Evolutionary conservation across 2,888 invertebrate genomes (phyloP).

Genomic region (Acrobasis consociella): DNA sequence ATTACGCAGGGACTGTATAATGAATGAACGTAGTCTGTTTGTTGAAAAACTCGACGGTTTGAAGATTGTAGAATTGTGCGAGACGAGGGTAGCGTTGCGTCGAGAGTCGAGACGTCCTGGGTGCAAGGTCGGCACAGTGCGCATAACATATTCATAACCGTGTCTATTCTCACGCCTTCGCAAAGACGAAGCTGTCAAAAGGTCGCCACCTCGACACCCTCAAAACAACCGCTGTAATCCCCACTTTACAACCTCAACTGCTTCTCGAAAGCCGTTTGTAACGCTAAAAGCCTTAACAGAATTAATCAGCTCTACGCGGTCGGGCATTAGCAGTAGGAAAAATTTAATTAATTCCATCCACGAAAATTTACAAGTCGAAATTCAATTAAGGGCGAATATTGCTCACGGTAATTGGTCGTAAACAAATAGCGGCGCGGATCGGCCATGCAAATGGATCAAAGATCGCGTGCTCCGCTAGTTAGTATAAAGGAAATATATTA

Average conservation of each 20-base stretch:
- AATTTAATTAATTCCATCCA: slow-evolving; percentile 72
- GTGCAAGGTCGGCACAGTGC: neutral
- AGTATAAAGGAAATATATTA: slow-evolving; percentile 78
- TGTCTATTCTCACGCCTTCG: neutral
- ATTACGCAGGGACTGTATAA: slow-evolving; percentile 25
- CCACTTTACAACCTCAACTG: slow-evolving; percentile 24
- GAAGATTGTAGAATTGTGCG: neutral
- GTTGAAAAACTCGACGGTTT: slow-evolving; percentile 10
- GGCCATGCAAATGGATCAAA: slow-evolving; percentile 77
- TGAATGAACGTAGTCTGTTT: slow-evolving; percentile 23
- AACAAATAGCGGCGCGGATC: slow-evolving; percentile 67
- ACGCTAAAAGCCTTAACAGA: slow-evolving; percentile 63
- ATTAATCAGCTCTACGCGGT: slow-evolving; percentile 58
- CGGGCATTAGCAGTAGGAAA: slow-evolving; percentile 56
- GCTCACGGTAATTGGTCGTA: slow-evolving; percentile 66
- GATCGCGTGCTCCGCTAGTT: slow-evolving; percentile 77
- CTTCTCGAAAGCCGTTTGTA: slow-evolving; percentile 51
- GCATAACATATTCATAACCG: neutral
- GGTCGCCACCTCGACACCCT: slow-evolving; percentile 4
- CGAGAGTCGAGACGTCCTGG: neutral
- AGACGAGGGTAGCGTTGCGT: slow-evolving; percentile 1
- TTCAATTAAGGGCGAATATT: slow-evolving; percentile 73
- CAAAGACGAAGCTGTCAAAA: neutral
- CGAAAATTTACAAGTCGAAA: slow-evolving; percentile 71
- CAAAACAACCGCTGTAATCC: neutral